A percentile compares a stretch with the other conserved stretches of the same genome.
Evolutionary conservation across 2,113 vertebrate genomes (phyloP).

Genomic region (Pseudopipra pipra): DNA sequence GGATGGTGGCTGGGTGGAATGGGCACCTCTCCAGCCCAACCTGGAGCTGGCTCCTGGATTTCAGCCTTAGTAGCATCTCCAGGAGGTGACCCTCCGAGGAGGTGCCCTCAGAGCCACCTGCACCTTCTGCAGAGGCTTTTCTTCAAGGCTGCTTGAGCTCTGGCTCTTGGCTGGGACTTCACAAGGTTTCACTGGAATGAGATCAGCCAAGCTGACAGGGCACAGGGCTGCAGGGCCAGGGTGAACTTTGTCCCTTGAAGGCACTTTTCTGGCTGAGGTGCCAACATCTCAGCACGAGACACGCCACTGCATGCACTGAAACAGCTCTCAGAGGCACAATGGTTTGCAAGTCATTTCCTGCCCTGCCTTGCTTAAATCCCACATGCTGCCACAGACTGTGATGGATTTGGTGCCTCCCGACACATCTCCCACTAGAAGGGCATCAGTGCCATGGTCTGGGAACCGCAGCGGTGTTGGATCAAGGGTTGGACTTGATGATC

Average conservation of each 20-base stretch:
- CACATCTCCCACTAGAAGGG: background rate
- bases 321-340: background rate
- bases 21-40: background rate
- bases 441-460: too few species aligned
- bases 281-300: background rate
- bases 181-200: background rate
- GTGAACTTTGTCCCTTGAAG: background rate
- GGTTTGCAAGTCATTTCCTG: background rate
- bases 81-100: background rate
- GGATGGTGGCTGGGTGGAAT: accelerated
- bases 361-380: background rate
- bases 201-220: background rate
- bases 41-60: background rate
- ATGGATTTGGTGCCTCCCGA: background rate
- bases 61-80: background rate
- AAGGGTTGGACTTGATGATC: too few species aligned
- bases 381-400: background rate
- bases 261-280: background rate
- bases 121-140: background rate
- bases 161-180: background rate
- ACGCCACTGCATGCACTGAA: background rate
- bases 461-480: too few species aligned
- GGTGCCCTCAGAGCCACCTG: background rate
- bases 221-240: background rate
- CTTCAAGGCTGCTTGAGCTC: background rate